Percentiles rank a stretch among this genome's conserved stretches.
Evolutionary conservation across 2,888 invertebrate species (phyloP).

Genomic region (Hydrotaea diabolus): DNA sequence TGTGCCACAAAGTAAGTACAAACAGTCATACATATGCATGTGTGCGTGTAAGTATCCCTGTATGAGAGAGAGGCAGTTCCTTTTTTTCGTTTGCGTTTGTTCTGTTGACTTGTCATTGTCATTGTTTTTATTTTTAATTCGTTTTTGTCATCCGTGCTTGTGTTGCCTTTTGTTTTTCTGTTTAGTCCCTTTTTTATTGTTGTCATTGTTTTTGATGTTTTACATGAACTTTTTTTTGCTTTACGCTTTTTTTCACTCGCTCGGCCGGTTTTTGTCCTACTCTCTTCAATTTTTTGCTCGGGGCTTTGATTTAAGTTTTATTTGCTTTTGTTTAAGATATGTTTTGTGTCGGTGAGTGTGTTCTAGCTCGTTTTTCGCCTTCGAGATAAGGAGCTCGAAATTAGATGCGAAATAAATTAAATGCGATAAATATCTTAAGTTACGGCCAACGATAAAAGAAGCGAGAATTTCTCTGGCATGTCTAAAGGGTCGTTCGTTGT

Average conservation of each 20-base stretch:
- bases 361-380: background rate
- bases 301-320: background rate
- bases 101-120: background rate
- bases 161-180: background rate
- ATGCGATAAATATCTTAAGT: background rate
- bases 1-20: no score
- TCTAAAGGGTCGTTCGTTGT: no score
- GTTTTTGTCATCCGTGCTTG: background rate
- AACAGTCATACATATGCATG: no score
- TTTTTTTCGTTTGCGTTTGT: background rate
- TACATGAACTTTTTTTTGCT: background rate
- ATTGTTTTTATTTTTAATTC: background rate
- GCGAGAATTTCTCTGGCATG: no score
- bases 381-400: background rate
- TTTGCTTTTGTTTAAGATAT: conserved; percentile 7
- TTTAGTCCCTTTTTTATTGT: background rate
- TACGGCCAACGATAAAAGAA: background rate
- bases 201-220: conserved; percentile 13
- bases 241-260: background rate
- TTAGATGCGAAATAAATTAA: background rate
- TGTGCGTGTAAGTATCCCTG: background rate
- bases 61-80: no score
- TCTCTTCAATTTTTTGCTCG: background rate
- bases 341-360: no score
- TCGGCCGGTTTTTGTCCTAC: background rate